A percentile compares a stretch with the other conserved stretches of the same genome.
Evolutionary conservation across 1,140 invertebrate species (phyloP).

Genomic region (Penaeus chinensis): DNA sequence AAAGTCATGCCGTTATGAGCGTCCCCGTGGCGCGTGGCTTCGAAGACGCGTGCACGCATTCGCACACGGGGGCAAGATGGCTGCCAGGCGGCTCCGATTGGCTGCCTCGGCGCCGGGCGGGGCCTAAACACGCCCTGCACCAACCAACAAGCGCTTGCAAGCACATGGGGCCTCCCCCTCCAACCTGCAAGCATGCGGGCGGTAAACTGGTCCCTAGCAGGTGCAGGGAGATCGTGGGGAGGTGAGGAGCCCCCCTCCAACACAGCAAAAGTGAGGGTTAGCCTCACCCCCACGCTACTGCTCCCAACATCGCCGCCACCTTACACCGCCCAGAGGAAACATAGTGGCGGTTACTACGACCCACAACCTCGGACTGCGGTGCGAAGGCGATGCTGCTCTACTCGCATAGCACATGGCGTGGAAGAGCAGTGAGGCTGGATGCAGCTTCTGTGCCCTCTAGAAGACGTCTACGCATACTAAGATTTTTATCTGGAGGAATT

Average conservation of each 20-base stretch:
- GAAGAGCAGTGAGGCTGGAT: too few relatives aligned
- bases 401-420: too few relatives aligned
- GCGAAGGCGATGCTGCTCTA: too few relatives aligned
- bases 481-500: too few relatives aligned
- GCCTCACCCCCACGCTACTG: not conserved
- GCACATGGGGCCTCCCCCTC: slow-evolving; percentile 36
- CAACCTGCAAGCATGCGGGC: slow-evolving; percentile 49
- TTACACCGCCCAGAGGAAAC: not conserved
- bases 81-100: slow-evolving; percentile 21
- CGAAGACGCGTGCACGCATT: slow-evolving; percentile 28
- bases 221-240: slow-evolving; percentile 12
- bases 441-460: too few relatives aligned
- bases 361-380: too few relatives aligned
- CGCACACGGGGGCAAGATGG: slow-evolving; percentile 55
- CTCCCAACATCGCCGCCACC: not conserved
- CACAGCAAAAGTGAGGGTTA: not conserved
- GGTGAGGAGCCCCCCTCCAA: not conserved
- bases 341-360: not conserved
- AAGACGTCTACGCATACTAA: too few relatives aligned
- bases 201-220: slow-evolving; percentile 25
- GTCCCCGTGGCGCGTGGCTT: slow-evolving; percentile 13
- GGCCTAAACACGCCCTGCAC: not conserved
- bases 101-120: slow-evolving; percentile 25
- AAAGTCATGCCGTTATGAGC: not conserved
- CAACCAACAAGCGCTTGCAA: slow-evolving; percentile 54